These are phyloP conservation scores for Notoglanidium macrostoma DNA, from an alignment of 2,797 vertebrate species.

Conservation along the genomic window DNA sequence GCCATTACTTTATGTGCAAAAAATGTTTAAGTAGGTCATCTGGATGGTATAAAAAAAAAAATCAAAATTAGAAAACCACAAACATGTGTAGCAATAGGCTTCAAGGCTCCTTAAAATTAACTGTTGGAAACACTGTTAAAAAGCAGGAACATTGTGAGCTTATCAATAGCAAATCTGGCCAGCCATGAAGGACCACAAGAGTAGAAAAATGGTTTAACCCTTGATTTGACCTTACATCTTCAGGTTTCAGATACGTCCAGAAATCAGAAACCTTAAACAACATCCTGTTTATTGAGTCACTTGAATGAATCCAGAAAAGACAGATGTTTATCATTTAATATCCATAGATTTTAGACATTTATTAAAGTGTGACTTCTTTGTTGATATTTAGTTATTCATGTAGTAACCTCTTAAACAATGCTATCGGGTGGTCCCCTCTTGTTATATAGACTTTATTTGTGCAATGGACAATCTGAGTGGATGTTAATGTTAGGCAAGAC, in stretches of 20 bases:
- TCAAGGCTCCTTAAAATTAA: not conserved
- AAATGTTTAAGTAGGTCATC: not conserved
- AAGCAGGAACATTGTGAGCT: not conserved
- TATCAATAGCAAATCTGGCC: not conserved
- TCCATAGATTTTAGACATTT: not conserved
- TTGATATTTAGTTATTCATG: not conserved
- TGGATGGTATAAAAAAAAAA: not conserved
- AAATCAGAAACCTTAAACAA: not conserved
- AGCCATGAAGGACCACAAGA: not conserved
- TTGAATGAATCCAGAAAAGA: not conserved
- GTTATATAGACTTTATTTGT: not conserved
- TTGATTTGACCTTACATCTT: not conserved
- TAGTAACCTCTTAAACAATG: not conserved
- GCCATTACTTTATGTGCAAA: not conserved
- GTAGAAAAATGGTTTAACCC: not conserved
- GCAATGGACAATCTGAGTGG: not conserved
- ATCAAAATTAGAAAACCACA: not conserved
- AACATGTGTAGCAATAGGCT: not conserved
- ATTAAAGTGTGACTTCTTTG: not conserved
- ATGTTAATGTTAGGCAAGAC: not conserved
- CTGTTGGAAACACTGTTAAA: not conserved
- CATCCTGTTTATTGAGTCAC: not conserved
- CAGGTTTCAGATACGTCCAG: not conserved
- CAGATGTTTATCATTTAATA: not conserved
- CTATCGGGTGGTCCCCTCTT: no score